Base-by-base conservation (phyloP, 2,888 invertebrate species). In the Cryptocheilus praepositus region DNA sequence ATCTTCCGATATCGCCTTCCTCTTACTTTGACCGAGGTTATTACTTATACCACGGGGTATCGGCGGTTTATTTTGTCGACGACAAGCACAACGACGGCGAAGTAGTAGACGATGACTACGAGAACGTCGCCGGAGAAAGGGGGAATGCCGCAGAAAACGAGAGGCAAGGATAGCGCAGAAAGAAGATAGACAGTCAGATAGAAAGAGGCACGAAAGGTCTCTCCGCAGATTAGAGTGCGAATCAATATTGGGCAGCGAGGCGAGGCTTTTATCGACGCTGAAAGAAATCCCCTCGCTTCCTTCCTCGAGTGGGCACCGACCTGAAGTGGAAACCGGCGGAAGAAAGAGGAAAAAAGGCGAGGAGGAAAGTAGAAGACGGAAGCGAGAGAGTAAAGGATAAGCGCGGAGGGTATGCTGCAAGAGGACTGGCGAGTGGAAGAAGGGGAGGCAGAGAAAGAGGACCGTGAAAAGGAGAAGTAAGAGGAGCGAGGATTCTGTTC, bases 181-280 rank as follows among this genome's bases (percentile, higher is more conserved):
- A 49, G 56, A 16, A 53, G 52, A 57, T 22, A 44, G 45, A 59
- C 18, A 11, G 43, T 56, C 16, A 55, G 52, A 7, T 18, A 51
- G 44, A 36, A 51, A 54, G 54, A 11, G 36, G 21, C 21, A 43
- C 59, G 69, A 62, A 79, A 80, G 79, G 81, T 81, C 84, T 83
- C 81, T 84, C 84, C 81, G 80, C 84, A 85, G 88, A 88, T 88
- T 87, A 88, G 85, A 86, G 84, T 81, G 79, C 84, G 85, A 88
- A 88, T 88, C 88, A 88, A 88, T 88, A 88, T 88, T 88, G 88
- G 85, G 86, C 86, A 85, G 82, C 80, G 85, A 83, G 78, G 84
- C 85, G 83, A 82, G 76, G 84, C 86, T 88, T 88, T 87, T 87
- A 87, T 87, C 87, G 84, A 80, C 74, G 80, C 76, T 82, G 85